phyloP scores from a whole-genome alignment of 2,113 vertebrate genomes.

The Mohoua ochrocephala region DNA sequence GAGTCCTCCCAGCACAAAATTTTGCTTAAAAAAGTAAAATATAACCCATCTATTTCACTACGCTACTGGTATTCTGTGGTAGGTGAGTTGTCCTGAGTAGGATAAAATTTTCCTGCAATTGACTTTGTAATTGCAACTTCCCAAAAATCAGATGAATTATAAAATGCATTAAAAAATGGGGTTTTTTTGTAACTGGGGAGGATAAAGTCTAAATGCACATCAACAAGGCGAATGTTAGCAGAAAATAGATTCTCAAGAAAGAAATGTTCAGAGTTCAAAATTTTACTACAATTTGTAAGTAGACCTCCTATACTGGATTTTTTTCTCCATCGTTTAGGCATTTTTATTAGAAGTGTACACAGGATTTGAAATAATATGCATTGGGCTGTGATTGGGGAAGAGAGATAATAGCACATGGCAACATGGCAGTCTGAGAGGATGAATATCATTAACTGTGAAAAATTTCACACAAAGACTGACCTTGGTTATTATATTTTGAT shows the following conservation, averaged over 20 bases:
- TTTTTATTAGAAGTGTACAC: neutral
- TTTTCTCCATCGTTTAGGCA: neutral
- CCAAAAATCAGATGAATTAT: neutral
- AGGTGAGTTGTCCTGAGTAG: neutral
- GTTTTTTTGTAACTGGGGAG: neutral
- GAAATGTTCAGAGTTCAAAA: neutral
- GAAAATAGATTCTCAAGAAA: neutral
- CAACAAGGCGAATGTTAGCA: neutral
- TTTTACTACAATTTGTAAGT: neutral
- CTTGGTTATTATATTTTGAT: neutral
- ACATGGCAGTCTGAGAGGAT: neutral
- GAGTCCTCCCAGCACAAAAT: neutral
- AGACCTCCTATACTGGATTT: neutral
- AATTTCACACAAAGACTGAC: neutral
- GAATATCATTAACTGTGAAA: neutral
- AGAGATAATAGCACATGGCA: neutral
- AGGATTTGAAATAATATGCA: neutral
- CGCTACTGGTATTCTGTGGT: neutral
- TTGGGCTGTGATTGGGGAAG: fast-evolving
- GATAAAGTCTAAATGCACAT: neutral
- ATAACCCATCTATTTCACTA: neutral
- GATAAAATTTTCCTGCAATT: neutral
- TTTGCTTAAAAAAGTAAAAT: neutral
- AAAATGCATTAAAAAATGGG: neutral
- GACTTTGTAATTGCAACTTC: neutral